Conservation (phyloP, 1,140 invertebrate genomes). For the Aphaenogaster rudis region DNA sequence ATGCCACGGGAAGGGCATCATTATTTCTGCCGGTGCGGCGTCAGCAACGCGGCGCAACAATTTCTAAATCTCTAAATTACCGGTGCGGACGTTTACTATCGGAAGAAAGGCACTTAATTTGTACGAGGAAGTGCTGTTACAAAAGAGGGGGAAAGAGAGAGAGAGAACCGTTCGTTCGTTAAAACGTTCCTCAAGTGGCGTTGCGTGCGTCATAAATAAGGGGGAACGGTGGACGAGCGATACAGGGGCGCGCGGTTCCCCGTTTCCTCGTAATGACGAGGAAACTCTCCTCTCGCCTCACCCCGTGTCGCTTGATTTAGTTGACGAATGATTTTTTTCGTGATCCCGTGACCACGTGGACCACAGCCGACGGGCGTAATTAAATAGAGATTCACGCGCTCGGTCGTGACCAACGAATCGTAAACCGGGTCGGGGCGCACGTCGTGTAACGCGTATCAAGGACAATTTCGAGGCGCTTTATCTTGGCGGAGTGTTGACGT, state of each 20-base stretch:
- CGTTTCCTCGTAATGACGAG: conserved; percentile 48
- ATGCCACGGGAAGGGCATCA: not conserved
- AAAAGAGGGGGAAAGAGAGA: conserved; percentile 55
- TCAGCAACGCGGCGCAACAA: conserved; percentile 56
- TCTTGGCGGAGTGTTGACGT: conserved; percentile 34
- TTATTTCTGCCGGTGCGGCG: conserved; percentile 34
- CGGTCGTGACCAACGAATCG: conserved; percentile 28
- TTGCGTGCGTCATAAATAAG: conserved; percentile 77
- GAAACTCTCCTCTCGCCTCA: not conserved
- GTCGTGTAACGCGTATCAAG: conserved; percentile 31
- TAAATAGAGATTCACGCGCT: conserved; percentile 56
- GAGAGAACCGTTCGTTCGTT: conserved; percentile 74
- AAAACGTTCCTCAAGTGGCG: conserved; percentile 69
- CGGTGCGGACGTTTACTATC: conserved; percentile 74
- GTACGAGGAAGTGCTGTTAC: conserved; percentile 72
- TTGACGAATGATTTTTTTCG: conserved; percentile 63
- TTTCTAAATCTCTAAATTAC: conserved; percentile 79
- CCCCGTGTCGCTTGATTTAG: conserved; percentile 12
- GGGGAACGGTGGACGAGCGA: conserved; percentile 53
- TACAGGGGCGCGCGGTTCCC: conserved; percentile 38
- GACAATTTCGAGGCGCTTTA: conserved; percentile 43
- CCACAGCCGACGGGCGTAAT: conserved; percentile 40
- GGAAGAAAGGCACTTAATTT: conserved; percentile 78
- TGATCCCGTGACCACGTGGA: not conserved
- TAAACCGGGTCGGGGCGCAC: conserved; percentile 1